phyloP scores from a whole-genome alignment of 1,140 invertebrate genomes.

The Sesamia nonagrioides region DNA sequence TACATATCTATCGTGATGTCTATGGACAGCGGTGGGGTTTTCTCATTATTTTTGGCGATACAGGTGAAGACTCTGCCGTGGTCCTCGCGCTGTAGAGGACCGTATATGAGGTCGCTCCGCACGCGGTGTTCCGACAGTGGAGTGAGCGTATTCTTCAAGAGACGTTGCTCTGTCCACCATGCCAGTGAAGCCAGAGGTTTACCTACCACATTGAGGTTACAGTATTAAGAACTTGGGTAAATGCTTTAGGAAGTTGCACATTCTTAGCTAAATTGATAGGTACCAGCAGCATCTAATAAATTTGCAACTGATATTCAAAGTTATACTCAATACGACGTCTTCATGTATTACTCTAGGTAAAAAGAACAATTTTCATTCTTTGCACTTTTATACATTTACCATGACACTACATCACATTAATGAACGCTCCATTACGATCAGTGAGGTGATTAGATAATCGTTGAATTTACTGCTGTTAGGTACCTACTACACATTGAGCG shows the following conservation, averaged over 20 bases:
- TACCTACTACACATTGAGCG: constrained; percentile 9
- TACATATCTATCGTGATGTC: constrained; percentile 79
- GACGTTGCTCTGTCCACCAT: constrained; percentile 71
- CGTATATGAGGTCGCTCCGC: constrained; percentile 74
- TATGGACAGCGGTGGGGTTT: constrained; percentile 70
- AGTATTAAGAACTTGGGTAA: too few species aligned
- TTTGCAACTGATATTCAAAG: too few species aligned
- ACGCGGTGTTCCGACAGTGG: constrained; percentile 77
- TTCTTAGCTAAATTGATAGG: too few species aligned
- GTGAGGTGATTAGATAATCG: background rate
- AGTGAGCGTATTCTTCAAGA: constrained; percentile 70
- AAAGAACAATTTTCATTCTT: background rate
- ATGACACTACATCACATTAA: background rate
- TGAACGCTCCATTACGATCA: background rate
- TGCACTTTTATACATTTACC: background rate
- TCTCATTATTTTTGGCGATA: constrained; percentile 74
- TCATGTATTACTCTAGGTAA: background rate
- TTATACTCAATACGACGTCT: too few species aligned
- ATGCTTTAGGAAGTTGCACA: too few species aligned
- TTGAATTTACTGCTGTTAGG: background rate
- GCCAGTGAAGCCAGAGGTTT: constrained; percentile 71
- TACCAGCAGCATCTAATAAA: too few species aligned
- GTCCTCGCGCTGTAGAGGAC: constrained; percentile 74
- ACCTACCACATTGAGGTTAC: constrained; percentile 55
- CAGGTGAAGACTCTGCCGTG: constrained; percentile 77